Base-by-base conservation (phyloP, 2,797 vertebrate genomes). In the Cuculus canorus region DNA sequence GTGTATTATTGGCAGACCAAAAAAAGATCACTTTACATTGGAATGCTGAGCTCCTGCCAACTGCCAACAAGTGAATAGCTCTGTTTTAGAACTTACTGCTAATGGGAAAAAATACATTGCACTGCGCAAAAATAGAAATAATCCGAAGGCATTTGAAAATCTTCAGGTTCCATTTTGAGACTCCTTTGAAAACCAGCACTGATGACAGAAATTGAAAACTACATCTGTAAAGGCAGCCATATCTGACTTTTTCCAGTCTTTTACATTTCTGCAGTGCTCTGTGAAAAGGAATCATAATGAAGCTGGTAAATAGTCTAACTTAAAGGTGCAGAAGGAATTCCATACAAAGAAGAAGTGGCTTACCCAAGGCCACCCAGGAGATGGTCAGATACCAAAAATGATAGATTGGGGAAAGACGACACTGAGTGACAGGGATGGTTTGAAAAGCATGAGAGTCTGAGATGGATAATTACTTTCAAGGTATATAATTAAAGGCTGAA, bases 21-120 rank as follows among this genome's bases (percentile, higher is more conserved):
- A 92, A 92, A 93, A 83, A 83, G 56, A 94, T 96, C 59, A 41
- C 53, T 96, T 96, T 93, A 93, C 89, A 88, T 33, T 85, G 95
- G 93, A 95, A 95, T 87, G 86, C 41, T 75, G 70, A 91, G 27
- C 17, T 94, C 52, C 64, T 96, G 88, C 90, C 95, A 95, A 54
- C 30, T 0, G 0, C 82, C 68, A 95, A 21, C 71, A 81, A 94
- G 82, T n/a, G 60, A 33, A 94, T 64, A 92, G 63, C 53, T 91
- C 88, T 87, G 86, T 52, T 90, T 92, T 79, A 93, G 66, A 90
- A 83, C 52, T 94, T 95, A 65, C 12, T 91, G 47, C 39, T 92
- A 91, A 78, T 70, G 41, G 56, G 52, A 13, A 70, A 85, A 78
- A 82, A 83, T 54, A 48, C 12, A 82, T 23, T 23, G 24, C 43